Evolutionary conservation across 92 coral and sea anemone species (phyloP).

Genomic region (Scolanthus callimorphus): DNA sequence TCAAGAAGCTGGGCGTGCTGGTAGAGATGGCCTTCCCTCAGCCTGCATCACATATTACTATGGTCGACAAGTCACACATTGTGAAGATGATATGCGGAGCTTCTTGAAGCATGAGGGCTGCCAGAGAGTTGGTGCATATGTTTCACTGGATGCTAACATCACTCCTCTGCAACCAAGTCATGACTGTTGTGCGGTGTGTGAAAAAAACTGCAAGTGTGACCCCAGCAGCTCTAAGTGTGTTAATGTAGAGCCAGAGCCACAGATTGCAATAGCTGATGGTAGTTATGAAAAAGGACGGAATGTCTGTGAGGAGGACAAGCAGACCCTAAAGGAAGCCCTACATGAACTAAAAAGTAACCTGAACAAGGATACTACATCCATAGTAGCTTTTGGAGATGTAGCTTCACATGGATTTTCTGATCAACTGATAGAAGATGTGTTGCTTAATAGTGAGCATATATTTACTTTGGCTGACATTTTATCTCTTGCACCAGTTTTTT

Average conservation of each 20-base stretch:
- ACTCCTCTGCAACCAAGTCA: slow-evolving; percentile 2
- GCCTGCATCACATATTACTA: slow-evolving; percentile 5
- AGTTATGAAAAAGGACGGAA: not conserved
- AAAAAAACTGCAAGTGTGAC: slow-evolving; percentile 11
- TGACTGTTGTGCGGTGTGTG: slow-evolving; percentile 22
- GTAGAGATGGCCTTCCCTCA: slow-evolving; percentile 12
- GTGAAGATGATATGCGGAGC: slow-evolving; percentile 12
- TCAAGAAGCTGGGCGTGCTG: too few relatives aligned
- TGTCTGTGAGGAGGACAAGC: slow-evolving; percentile 22
- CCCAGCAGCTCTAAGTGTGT: not conserved
- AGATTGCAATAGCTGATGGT: not conserved
- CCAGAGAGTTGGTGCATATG: slow-evolving; percentile 14
- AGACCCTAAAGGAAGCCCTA: slow-evolving; percentile 7
- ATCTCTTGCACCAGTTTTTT: too few relatives aligned
- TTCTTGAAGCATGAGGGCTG: slow-evolving; percentile 19
- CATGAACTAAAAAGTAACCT: slow-evolving; percentile 24
- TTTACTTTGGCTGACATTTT: too few relatives aligned
- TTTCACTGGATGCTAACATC: slow-evolving; percentile 10
- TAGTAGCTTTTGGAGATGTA: too few relatives aligned
- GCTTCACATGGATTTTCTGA: too few relatives aligned
- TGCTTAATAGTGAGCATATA: too few relatives aligned
- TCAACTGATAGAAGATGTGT: too few relatives aligned
- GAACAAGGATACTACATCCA: too few relatives aligned
- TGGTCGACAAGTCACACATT: slow-evolving; percentile 33
- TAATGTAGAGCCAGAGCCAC: too few relatives aligned